Conservation (phyloP, 1,140 invertebrate genomes). For the Anoplophora glabripennis region DNA sequence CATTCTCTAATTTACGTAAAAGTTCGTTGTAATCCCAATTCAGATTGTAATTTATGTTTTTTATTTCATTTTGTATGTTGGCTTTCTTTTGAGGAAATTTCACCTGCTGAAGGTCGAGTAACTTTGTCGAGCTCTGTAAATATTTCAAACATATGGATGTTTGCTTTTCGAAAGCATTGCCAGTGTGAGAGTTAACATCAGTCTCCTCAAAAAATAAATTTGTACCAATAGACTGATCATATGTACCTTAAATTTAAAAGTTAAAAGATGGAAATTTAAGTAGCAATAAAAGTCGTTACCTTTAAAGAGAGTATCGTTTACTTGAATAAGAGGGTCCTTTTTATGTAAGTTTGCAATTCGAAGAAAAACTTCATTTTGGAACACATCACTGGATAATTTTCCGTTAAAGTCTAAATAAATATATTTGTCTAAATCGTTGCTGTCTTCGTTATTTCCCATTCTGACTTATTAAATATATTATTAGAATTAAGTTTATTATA, state of each 20-base stretch:
- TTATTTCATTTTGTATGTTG: slow-evolving; percentile 9
- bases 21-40: slow-evolving; percentile 32
- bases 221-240: slow-evolving; percentile 31
- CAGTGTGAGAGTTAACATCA: background rate
- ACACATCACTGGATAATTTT: slow-evolving; percentile 5
- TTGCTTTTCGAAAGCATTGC: slow-evolving; percentile 23
- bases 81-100: slow-evolving; percentile 20
- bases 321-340: slow-evolving; percentile 14
- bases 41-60: slow-evolving; percentile 30
- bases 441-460: too few species aligned
- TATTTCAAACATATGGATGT: slow-evolving; percentile 22
- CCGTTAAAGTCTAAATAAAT: slow-evolving; percentile 17
- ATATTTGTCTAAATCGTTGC: background rate
- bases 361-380: slow-evolving; percentile 16
- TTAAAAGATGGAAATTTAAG: background rate
- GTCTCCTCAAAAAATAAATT: slow-evolving; percentile 35
- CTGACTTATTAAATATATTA: too few species aligned
- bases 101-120: slow-evolving; percentile 28
- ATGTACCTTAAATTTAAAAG: slow-evolving; percentile 27
- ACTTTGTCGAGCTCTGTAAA: slow-evolving; percentile 21
- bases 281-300: background rate
- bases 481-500: too few species aligned
- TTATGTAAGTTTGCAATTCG: slow-evolving; percentile 17
- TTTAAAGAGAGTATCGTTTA: slow-evolving; percentile 14
- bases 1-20: slow-evolving; percentile 30